phyloP scores from a whole-genome alignment of 2,113 vertebrate genomes.

The Ptilorrhoa leucosticta region DNA sequence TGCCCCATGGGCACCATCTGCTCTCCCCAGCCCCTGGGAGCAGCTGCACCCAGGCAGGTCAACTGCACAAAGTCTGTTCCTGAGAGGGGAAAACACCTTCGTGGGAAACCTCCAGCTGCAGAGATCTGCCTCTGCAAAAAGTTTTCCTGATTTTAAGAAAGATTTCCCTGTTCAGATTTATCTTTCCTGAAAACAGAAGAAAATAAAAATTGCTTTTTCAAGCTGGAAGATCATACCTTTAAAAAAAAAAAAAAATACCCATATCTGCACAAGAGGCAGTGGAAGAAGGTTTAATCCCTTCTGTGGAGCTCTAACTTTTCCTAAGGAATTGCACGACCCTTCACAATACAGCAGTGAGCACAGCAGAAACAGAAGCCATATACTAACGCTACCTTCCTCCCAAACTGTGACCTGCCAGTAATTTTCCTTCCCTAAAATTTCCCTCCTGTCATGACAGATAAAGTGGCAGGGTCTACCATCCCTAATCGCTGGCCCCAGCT shows the following conservation, averaged over 20 bases:
- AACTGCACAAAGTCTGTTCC: neutral
- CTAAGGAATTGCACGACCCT: neutral
- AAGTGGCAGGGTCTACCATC: constrained; percentile 56
- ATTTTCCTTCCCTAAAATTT: constrained; percentile 43
- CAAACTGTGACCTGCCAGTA: constrained; percentile 48
- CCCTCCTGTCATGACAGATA: constrained; percentile 54
- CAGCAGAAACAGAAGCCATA: neutral
- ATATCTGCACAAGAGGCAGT: neutral
- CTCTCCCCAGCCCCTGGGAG: neutral
- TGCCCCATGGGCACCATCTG: neutral
- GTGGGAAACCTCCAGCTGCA: neutral
- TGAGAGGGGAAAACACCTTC: neutral
- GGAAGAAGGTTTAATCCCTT: neutral
- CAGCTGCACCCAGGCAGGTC: neutral
- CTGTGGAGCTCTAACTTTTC: neutral
- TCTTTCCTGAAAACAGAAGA: neutral
- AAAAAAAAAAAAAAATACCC: neutral
- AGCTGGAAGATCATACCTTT: neutral
- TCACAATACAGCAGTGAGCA: neutral
- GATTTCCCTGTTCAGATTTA: neutral
- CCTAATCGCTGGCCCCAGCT: constrained; percentile 44
- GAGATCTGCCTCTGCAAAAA: neutral
- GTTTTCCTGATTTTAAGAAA: neutral
- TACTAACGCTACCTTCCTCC: constrained; percentile 21
- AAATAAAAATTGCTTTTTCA: neutral